Conservation (phyloP, 1,140 invertebrate species). For the Drosophila tropicalis region DNA sequence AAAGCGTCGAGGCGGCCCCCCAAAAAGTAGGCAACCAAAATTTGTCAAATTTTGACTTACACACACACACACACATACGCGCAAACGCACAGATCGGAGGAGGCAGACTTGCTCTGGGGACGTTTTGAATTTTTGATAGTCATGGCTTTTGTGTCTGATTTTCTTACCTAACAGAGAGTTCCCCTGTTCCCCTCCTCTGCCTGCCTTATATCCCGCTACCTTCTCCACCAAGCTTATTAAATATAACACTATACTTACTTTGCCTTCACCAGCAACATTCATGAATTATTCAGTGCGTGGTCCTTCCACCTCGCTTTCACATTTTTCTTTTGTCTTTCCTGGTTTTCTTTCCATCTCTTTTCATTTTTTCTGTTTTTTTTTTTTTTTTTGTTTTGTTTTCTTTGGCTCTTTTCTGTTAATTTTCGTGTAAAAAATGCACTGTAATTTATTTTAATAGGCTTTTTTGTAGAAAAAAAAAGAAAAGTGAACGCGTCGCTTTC, state of each 20-base stretch:
- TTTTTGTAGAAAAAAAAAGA: conserved; percentile 53
- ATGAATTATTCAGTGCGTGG: conserved; percentile 78
- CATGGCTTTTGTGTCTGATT: conserved; percentile 65
- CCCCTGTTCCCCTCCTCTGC: not conserved
- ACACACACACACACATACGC: conserved; percentile 9
- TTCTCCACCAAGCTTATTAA: conserved; percentile 59
- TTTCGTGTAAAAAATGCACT: conserved; percentile 70
- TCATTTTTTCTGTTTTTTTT: conserved; percentile 1
- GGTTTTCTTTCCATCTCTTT: conserved; percentile 23
- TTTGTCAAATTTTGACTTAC: conserved; percentile 65
- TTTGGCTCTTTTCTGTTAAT: conserved; percentile 52
- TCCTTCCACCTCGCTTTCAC: conserved; percentile 54
- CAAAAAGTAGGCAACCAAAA: conserved; percentile 63
- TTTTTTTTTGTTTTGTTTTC: conserved; percentile 11
- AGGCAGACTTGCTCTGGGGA: conserved; percentile 24
- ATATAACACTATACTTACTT: conserved; percentile 67
- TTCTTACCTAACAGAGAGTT: conserved; percentile 10
- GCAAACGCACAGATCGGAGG: not conserved
- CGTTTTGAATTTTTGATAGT: conserved; percentile 76
- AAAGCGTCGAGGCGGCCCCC: conserved; percentile 52
- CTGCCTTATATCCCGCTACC: not conserved
- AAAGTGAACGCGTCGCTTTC: conserved; percentile 36
- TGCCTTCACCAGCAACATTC: conserved; percentile 54
- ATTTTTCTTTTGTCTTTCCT: conserved; percentile 52
- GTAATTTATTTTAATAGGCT: conserved; percentile 77